Base-by-base conservation (phyloP, 2,888 invertebrate genomes). In the Trissolcus brochymenae region DNA sequence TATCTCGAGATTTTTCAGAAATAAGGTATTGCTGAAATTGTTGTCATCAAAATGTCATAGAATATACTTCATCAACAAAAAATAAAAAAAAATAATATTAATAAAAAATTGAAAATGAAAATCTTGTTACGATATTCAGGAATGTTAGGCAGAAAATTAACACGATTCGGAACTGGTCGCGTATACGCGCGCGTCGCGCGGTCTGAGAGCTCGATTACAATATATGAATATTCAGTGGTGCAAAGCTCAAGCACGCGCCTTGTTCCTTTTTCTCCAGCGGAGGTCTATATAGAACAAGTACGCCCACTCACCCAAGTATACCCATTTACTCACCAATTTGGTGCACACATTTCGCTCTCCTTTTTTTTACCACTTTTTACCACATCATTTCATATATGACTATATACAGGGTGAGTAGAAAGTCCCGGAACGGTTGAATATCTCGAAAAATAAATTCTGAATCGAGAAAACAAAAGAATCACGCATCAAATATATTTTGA, bases 151-250 rank as follows among this genome's bases (percentile, higher is more conserved):
- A 67, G 57, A 66, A 68, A 72, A 72, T 72, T 65, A 74, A 71
- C 78, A 76, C 77, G 79, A 80, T 79, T 74, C 72, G 74, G 71
- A 79, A 76, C 74, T 73, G 75, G 72, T 78, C 78, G 75, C 68
- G 74, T 67, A 72, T 17, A 16, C 72, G 60, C 71, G 70, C 71
- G 70, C 68, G 81, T 73, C 79, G 70, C 75, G 72, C 79, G 72
- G 80, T 81, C 81, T 80, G 80, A 81, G 81, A 84, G 84, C 82
- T 84, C 85, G 84, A 88, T 88, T 88, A 87, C 86, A 88, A 88
- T 88, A 87, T 83, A 88, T 88, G 88, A 88, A 88, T 88, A 88
- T 88, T 88, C 88, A 88, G 81, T 73, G 82, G 80, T 77, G 82
- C 82, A 79, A 82, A 81, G 76, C 79, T 78, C 77, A 79, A 81